phyloP scores from a whole-genome alignment of 2,113 vertebrate species.

The Rynchops niger region DNA sequence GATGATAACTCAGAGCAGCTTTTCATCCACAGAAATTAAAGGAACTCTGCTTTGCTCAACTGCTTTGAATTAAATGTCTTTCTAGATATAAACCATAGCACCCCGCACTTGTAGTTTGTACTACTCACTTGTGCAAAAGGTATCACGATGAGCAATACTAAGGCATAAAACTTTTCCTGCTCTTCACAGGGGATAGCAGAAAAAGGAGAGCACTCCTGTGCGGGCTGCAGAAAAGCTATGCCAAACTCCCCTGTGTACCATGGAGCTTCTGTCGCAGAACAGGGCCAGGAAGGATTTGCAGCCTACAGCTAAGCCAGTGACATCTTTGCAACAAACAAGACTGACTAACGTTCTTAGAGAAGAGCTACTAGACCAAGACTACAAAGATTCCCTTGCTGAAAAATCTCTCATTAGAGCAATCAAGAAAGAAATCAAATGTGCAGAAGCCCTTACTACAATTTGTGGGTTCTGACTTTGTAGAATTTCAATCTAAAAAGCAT shows the following conservation, averaged over 20 bases:
- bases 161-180: background rate
- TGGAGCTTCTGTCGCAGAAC: background rate
- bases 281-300: background rate
- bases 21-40: background rate
- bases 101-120: background rate
- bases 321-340: background rate
- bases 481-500: background rate
- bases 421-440: background rate
- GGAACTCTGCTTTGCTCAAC: background rate
- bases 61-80: background rate
- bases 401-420: background rate
- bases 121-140: background rate
- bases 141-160: background rate
- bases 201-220: background rate
- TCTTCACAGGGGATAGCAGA: background rate
- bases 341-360: background rate
- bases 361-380: background rate
- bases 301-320: background rate
- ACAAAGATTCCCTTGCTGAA: background rate
- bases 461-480: background rate
- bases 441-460: background rate
- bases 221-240: background rate
- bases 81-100: background rate
- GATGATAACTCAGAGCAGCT: background rate
- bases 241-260: background rate